Base-by-base conservation (phyloP, 1,140 invertebrate species). In the Drosophila mayri region DNA sequence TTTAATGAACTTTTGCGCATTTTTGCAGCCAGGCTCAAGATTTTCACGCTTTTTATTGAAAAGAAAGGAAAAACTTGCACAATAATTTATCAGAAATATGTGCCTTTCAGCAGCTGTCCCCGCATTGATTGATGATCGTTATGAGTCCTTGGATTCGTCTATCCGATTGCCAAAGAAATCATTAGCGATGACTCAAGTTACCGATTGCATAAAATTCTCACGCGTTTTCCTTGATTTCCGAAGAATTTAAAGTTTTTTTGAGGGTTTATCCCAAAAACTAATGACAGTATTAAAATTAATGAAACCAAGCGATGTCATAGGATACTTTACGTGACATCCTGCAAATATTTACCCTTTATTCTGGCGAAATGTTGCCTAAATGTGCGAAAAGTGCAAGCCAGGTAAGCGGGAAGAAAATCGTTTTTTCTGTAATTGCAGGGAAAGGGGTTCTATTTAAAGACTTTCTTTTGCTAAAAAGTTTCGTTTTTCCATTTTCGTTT, bases 211-310 rank as follows among this genome's bases (percentile, higher is more conserved):
- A 58, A 65, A 46, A 66, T 85, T 85, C 81, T 78, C 80, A 88
- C 84, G 84, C 43, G 30, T 83, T 88, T 65, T 50, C 47, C 16
- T 18, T 49, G 46, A 54, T 60, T 46, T 64, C 12, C 20, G 1
- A 43, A 38, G 32, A 37, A 55, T 61, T 47, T 65, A n/a, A 43
- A 58, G 37, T 22, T 52, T 43, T 64, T 62, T 82, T 67, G 58
- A 50, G 70, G 67, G 58, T 57, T 61, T 50, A 18, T 30, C 16
- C 64, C 50, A 20, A n/a, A 70, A 90, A 78, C 76, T 88, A 88
- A 87, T 87, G 84, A 84, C 85, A 87, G 78, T 81, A 87, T 87
- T 87, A 87, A 87, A 90, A 87, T 90, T 81, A 87, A 87, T 87
- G 84, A 87, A 81, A 60, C 49, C 49, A 28, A 40, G 28, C 37